These are phyloP conservation scores for Chrysaora quinquecirrha DNA, from an alignment of 30 jellyfish, hydroid and myxozoan genomes.

Conservation along the genomic window DNA sequence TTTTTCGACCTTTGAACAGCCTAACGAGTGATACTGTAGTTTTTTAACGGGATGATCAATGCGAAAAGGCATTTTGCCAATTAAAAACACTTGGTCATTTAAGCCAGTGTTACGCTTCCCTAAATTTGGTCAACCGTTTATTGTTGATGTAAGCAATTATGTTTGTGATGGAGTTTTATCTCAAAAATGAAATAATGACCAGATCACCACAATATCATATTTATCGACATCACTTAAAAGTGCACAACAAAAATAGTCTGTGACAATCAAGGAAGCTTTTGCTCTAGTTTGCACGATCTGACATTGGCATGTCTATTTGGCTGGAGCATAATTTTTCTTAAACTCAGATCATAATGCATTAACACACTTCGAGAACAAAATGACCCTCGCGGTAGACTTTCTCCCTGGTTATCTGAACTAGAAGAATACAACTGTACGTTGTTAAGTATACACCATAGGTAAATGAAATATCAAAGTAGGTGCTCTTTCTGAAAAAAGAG, in stretches of 20 bases:
- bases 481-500: constrained; percentile 16
- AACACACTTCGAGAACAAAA: constrained; percentile 21
- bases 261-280: no score
- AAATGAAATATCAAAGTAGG: constrained; percentile 11
- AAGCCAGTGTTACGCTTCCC: no score
- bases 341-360: constrained; percentile 6
- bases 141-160: constrained; percentile 27
- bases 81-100: no score
- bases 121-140: no score
- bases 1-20: no score
- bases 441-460: constrained; percentile 4
- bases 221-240: constrained; percentile 3
- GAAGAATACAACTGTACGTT: constrained; percentile 19
- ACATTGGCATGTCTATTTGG: constrained; percentile 26
- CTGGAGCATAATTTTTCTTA: background rate
- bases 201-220: constrained; percentile 5
- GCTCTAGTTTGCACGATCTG: no score
- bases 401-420: constrained; percentile 25
- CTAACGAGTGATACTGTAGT: no score
- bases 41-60: no score
- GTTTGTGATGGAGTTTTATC: constrained; percentile 34
- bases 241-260: constrained; percentile 27
- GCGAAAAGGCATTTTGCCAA: no score
- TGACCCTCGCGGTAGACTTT: constrained; percentile 31
- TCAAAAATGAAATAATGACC: constrained; percentile 1